A percentile compares a stretch with the other conserved stretches of the same genome.
Conservation (phyloP, 2,113 vertebrate species). For the Rhipidura dahli region DNA sequence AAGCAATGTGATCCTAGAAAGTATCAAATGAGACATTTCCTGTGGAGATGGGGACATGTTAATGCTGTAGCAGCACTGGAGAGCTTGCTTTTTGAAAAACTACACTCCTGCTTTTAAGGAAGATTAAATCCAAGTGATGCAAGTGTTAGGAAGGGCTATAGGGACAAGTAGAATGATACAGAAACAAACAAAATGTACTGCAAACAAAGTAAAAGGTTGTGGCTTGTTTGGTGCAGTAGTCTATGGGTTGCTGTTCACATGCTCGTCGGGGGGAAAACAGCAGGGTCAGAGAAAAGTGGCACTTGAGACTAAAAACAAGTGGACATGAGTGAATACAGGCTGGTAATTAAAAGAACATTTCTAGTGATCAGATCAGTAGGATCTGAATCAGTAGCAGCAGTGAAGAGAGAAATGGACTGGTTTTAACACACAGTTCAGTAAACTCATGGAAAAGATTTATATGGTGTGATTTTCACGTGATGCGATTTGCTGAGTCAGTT, state of each 20-base stretch:
- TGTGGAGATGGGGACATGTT: background rate
- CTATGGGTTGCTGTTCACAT: background rate
- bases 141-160: background rate
- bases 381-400: background rate
- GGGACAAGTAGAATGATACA: background rate
- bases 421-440: background rate
- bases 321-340: background rate
- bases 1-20: background rate
- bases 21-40: background rate
- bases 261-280: background rate
- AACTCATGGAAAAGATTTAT: background rate
- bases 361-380: background rate
- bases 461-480: background rate
- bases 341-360: background rate
- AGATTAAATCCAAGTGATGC: background rate
- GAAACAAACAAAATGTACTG: background rate
- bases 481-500: background rate
- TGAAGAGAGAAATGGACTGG: background rate
- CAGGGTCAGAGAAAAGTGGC: background rate
- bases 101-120: background rate
- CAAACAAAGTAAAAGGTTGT: background rate
- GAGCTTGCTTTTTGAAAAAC: background rate
- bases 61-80: background rate
- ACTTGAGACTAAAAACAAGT: background rate
- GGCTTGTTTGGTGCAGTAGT: background rate